Base-by-base conservation (phyloP, 1,140 invertebrate genomes). In the Drosophila sucinea region DNA sequence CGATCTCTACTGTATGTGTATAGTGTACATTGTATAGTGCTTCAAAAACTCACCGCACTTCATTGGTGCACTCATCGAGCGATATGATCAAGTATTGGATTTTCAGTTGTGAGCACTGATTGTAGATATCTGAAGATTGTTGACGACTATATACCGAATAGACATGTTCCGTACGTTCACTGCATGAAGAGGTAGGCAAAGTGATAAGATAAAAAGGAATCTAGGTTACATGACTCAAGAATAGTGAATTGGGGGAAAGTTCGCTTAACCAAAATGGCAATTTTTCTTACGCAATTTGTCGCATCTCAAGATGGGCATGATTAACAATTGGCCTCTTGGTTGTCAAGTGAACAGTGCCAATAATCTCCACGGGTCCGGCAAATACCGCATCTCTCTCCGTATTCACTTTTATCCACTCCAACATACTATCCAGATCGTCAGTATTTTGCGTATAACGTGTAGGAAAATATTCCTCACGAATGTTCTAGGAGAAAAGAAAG, bases 61-160 rank as follows among this genome's bases (percentile, higher is more conserved):
- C 78, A 32, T 91, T 91, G 58, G 67, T 80, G 68, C 91, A 92
- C 67, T 92, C 83, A 11, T 85, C 74, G 30, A 91, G 70, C 32
- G 91, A 81, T 70, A 92, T 81, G 64, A 92, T 91, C 56, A 92
- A 77, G 65, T 92, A 92, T 76, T 92, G 90, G 44, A 92, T 89
- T 79, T 91, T 91, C 47, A 92, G 62, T 68, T 90, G 85, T n/a
- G 90, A 79, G 54, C 79, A 90, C 66, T 91, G 91, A 73, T 91
- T 92, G 35, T 91, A 92, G 44, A 92, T 85, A 61, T 91, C 89
- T 17, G 85, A 85, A n/a, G 91, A 92, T 60, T 91, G 89, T 56
- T 92, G 91, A 7, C 91, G 83, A 73, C 91, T 92, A 72, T 92
- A 92, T 8, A 92, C 78, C 38, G 91, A 91, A 54, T 92, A 92